Conservation (phyloP, 2,888 invertebrate species). For the Autographa gamma region DNA sequence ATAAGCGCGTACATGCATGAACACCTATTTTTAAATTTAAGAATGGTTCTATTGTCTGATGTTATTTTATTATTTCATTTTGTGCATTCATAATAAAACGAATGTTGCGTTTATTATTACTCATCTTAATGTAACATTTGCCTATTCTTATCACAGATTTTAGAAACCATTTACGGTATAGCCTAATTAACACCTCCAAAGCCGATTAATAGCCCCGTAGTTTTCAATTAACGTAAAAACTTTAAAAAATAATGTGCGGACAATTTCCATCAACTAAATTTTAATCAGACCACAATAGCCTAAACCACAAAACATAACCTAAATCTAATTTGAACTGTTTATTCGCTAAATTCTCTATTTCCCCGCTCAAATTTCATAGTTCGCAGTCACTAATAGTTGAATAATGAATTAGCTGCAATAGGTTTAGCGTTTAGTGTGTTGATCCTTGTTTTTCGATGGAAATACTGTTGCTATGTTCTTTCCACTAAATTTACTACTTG, state of each 20-base stretch:
- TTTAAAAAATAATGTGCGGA: constrained; percentile 12
- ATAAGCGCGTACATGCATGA: too few species aligned
- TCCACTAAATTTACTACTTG: too few species aligned
- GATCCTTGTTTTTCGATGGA: neutral
- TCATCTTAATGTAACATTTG: too few species aligned
- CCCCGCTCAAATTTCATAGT: neutral
- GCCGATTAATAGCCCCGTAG: neutral
- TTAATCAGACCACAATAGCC: constrained; percentile 21
- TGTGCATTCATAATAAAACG: too few species aligned
- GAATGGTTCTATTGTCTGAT: too few species aligned
- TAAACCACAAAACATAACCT: constrained; percentile 26
- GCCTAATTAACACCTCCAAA: neutral
- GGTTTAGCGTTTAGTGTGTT: constrained; percentile 5
- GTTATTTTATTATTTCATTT: too few species aligned
- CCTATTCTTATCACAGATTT: too few species aligned
- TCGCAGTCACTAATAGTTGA: constrained; percentile 7
- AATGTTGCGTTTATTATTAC: too few species aligned
- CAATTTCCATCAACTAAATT: constrained; percentile 16
- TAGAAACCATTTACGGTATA: neutral
- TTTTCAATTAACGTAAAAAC: neutral
- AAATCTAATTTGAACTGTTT: constrained; percentile 22
- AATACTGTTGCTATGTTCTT: neutral
- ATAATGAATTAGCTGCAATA: constrained; percentile 12
- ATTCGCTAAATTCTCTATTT: constrained; percentile 13
- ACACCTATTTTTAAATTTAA: too few species aligned